Evolutionary conservation across 2,888 invertebrate species (phyloP).

Genomic region (Erebia ligea): DNA sequence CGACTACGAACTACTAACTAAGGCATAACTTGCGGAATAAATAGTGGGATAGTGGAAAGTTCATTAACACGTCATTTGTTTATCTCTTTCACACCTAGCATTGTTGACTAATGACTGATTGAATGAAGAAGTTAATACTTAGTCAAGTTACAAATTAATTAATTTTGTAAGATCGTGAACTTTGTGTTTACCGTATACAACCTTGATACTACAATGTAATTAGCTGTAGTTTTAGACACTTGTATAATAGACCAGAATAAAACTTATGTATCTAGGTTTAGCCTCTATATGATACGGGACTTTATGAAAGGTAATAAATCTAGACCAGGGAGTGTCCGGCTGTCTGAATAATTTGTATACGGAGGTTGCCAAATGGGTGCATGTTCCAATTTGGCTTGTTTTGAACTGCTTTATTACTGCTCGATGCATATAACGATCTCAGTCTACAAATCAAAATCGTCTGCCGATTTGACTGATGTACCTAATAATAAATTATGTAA

Average conservation of each 20-base stretch:
- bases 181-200: not conserved
- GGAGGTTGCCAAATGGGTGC: constrained; percentile 19
- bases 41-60: not conserved
- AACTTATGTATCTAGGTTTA: not conserved
- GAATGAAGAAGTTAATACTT: too few species aligned
- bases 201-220: not conserved
- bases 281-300: not conserved
- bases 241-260: not conserved
- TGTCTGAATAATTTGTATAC: constrained; percentile 22
- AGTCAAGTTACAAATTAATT: too few species aligned
- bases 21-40: not conserved
- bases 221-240: not conserved
- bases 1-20: not conserved
- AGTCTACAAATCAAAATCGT: constrained; percentile 7
- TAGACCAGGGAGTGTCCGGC: constrained; percentile 28
- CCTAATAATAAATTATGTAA: not conserved
- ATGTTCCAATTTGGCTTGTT: constrained; percentile 29
- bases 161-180: too few species aligned
- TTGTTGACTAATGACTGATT: too few species aligned
- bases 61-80: not conserved
- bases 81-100: not conserved
- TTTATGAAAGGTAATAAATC: constrained; percentile 33
- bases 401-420: constrained; percentile 9
- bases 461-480: constrained; percentile 8
- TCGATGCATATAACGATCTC: not conserved